phyloP scores from a whole-genome alignment of 2,888 invertebrate species.

The Piscicola geometra region DNA sequence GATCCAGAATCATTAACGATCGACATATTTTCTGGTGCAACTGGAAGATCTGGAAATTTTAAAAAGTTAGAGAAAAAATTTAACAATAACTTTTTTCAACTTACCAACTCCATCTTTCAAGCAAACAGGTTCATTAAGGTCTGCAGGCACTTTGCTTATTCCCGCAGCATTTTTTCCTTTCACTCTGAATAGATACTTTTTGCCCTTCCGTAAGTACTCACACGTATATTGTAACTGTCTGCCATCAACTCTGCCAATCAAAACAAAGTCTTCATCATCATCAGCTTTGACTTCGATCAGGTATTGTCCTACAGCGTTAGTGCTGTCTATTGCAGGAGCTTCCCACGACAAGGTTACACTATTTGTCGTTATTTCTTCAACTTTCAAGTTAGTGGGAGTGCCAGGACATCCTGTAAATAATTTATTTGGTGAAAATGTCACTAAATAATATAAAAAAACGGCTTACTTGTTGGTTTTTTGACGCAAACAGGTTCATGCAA shows the following conservation, averaged over 20 bases:
- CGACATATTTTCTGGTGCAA: neutral
- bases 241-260: conserved; percentile 31
- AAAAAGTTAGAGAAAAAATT: no score
- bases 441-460: neutral
- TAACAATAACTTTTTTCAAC: neutral
- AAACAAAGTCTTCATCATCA: conserved; percentile 24
- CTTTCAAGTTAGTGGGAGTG: conserved; percentile 34
- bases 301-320: conserved; percentile 33
- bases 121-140: conserved; percentile 66
- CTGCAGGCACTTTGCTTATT: conserved; percentile 59
- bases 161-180: conserved; percentile 81
- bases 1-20: neutral
- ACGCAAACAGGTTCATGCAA: conserved; percentile 39
- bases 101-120: conserved; percentile 25
- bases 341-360: conserved; percentile 36
- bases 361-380: conserved; percentile 25
- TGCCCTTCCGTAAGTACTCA: conserved; percentile 34
- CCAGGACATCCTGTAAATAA: conserved; percentile 29
- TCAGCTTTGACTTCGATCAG: conserved; percentile 34
- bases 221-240: conserved; percentile 23
- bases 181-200: conserved; percentile 71
- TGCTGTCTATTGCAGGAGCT: conserved; percentile 17
- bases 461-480: conserved; percentile 48
- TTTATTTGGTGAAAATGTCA: neutral
- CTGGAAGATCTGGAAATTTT: neutral